These are phyloP conservation scores for Palythoa caribaeorum DNA, from an alignment of 92 coral and sea anemone genomes.

Conservation along the genomic window DNA sequence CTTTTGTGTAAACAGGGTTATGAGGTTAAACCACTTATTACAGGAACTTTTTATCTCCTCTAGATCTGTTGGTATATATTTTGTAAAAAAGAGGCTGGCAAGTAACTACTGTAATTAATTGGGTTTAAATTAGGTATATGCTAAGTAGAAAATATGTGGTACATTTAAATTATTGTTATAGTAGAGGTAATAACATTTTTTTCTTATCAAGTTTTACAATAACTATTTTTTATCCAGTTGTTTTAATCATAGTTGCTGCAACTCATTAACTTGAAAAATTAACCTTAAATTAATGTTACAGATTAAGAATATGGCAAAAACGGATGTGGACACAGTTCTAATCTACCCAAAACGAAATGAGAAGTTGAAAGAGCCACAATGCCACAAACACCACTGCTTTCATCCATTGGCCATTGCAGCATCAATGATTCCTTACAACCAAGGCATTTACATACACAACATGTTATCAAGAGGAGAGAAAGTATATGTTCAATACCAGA, in stretches of 20 bases:
- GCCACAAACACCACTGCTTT: slow-evolving; percentile 82
- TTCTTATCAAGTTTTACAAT: no score
- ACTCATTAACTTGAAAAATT: background rate
- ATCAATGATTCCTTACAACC: slow-evolving; percentile 83
- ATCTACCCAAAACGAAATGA: slow-evolving; percentile 72
- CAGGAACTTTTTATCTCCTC: no score
- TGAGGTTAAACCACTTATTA: no score
- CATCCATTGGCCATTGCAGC: slow-evolving; percentile 82
- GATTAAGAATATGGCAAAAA: slow-evolving; percentile 80
- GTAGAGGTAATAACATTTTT: no score
- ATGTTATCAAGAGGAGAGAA: slow-evolving; percentile 63
- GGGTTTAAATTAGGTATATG: no score
- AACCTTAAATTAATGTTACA: slow-evolving; percentile 17
- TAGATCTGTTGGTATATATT: no score
- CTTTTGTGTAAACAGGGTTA: no score
- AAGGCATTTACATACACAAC: slow-evolving; percentile 78
- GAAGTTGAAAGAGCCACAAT: slow-evolving; percentile 76
- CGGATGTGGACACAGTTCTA: slow-evolving; percentile 75
- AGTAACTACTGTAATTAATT: no score
- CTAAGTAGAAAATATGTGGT: no score
- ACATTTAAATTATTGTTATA: no score
- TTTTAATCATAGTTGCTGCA: background rate
- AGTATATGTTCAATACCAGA: slow-evolving; percentile 83
- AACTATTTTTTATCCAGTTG: no score
- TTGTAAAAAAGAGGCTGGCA: no score